These are phyloP conservation scores for Nematostella vectensis DNA, from an alignment of 92 coral and sea anemone genomes.

Conservation along the genomic window DNA sequence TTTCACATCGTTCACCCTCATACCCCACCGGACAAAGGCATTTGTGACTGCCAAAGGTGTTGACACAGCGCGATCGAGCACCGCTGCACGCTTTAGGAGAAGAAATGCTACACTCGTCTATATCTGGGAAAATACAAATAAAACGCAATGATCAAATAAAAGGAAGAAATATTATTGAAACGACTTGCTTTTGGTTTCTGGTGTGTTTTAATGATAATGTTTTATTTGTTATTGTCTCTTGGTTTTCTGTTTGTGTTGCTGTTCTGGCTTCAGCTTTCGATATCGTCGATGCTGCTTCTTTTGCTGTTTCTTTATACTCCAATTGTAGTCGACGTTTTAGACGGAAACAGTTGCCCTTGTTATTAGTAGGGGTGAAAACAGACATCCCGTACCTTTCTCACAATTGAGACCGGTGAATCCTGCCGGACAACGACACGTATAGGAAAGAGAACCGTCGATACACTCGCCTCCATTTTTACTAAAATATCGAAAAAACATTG, in stretches of 20 bases:
- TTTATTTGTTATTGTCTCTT: too few relatives aligned
- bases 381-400: conserved; percentile 19
- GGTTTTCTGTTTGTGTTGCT: too few relatives aligned
- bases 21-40: conserved; percentile 55
- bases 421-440: conserved; percentile 39
- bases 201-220: too few relatives aligned
- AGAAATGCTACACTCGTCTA: conserved; percentile 41
- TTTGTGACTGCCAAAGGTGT: conserved; percentile 39
- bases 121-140: conserved; percentile 34
- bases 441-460: conserved; percentile 36
- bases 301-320: too few relatives aligned
- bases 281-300: too few relatives aligned
- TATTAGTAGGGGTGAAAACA: too few relatives aligned
- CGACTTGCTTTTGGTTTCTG: too few relatives aligned
- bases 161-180: too few relatives aligned
- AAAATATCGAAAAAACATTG: neutral
- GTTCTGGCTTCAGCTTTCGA: too few relatives aligned
- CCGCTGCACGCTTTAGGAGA: conserved; percentile 15
- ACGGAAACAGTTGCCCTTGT: too few relatives aligned
- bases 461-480: conserved; percentile 44
- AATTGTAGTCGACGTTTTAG: too few relatives aligned
- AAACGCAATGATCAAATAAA: neutral
- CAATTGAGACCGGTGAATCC: conserved; percentile 46
- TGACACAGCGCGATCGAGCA: conserved; percentile 24
- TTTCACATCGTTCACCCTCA: conserved; percentile 38